A percentile compares a stretch with the other conserved stretches of the same genome.
These are phyloP conservation scores for Heliconius hermathena DNA, from an alignment of 1,140 invertebrate genomes.

Conservation along the genomic window DNA sequence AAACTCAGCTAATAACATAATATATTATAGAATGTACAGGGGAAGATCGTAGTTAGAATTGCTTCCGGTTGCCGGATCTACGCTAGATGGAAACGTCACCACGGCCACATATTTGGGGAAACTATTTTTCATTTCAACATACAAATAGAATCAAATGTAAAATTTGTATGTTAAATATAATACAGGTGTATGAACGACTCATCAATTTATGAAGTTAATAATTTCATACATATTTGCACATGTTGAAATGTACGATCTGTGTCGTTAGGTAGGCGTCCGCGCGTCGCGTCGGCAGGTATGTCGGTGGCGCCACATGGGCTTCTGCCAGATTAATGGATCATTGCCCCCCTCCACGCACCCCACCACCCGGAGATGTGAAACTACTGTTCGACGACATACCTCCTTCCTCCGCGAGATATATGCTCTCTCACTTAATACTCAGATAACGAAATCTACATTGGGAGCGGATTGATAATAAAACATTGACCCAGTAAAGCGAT, in stretches of 20 bases:
- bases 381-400: constrained; percentile 69
- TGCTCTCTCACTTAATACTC: constrained; percentile 40
- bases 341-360: constrained; percentile 72
- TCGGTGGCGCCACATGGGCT: constrained; percentile 83
- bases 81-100: constrained; percentile 14
- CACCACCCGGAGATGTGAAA: constrained; percentile 61
- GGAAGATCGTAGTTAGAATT: constrained; percentile 25
- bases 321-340: constrained; percentile 85
- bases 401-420: constrained; percentile 50
- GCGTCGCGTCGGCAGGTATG: constrained; percentile 77
- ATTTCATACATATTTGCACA: constrained; percentile 61
- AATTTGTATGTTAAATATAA: neutral
- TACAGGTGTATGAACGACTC: neutral
- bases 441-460: constrained; percentile 41
- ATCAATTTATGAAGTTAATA: constrained; percentile 35
- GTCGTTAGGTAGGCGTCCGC: constrained; percentile 78
- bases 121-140: neutral
- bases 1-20: constrained; percentile 11
- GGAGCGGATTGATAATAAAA: constrained; percentile 56
- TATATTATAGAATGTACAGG: constrained; percentile 3
- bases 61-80: constrained; percentile 21
- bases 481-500: constrained; percentile 61
- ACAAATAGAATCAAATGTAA: no score
- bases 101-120: neutral
- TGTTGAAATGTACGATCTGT: constrained; percentile 65